Evolutionary conservation across 1,140 invertebrate genomes (phyloP), one percentile per base, ranked within the genome.

Genomic region (Eubasilissa regina): DNA sequence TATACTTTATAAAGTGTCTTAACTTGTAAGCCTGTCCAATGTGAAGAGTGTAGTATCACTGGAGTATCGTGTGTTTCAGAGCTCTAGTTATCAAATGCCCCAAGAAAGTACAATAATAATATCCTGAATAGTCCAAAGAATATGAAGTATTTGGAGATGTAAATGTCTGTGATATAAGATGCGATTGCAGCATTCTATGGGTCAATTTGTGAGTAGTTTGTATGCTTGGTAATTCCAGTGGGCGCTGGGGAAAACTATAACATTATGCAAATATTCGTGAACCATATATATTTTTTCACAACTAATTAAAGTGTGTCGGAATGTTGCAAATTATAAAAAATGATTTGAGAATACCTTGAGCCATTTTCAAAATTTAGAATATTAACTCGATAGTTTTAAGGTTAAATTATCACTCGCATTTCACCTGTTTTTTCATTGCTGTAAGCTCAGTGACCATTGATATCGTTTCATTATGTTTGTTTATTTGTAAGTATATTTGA

Each of bases 111-210:
- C 81, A 83, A 83, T 83, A 80, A 82, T 80, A 58, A 78, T 82
- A 83, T 83, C 81, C 81, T 84, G 88, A 88, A 87, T 87, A 87
- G 87, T 89, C 88, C 89, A 90, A 90, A 90, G 88, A 90, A 81
- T 53, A 78, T 78, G 62, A 76, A 83, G 79, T 81, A 83, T 83
- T 81, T 83, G 79, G 82, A 81, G 79, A 75, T 48, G 78, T 79
- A 79, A 66, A 78, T 79, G 89, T 89, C 89, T 90, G 89, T 90
- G 89, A 90, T 90, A 89, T 89, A 88, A 86, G 87, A 88, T 86
- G 87, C 85, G 87, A 89, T 77, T 81, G 80, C 80, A 76, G 82
- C 78, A 75, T 83, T 87, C 85, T 87, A 87, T 86, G 86, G 86
- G 89, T 90, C 89, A 90, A 90, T 90, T 79, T 83, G 81, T 80